Evolutionary conservation across 1,140 invertebrate genomes (phyloP), one percentile per base, ranked within the genome.

Genomic region (Nylanderia fulva): DNA sequence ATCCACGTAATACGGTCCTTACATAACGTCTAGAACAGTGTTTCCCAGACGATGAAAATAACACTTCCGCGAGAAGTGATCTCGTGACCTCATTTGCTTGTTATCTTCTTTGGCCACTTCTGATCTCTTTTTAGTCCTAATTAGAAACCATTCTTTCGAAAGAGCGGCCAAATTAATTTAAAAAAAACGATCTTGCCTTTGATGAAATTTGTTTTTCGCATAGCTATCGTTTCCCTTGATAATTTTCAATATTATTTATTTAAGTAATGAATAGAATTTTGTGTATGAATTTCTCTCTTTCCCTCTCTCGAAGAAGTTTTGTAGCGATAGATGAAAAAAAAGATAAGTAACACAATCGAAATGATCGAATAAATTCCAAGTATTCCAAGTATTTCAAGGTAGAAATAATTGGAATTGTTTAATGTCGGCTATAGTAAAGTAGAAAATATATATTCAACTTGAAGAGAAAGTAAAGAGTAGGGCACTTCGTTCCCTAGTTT

Each of bases 41-140:
- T 71, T 71, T 71, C 77, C 36, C 77, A 71, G 64, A 80, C 52
- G 36, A 24, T 71, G 36, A 80, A 80, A 80, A 80, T 80, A 71
- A 80, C 64, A 42, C 52, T 80, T 80, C 52, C 77, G 52, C 33
- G 77, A 80, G 64, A 58, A 56, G 36, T 64, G 52, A 80, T 79
- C 42, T 66, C 56, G 7, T 42, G 29, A 79, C 48, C 52, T 80
- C 64, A 33, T 80, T 71, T 29, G 33, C 15, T 80, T 24, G n/a
- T 80, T 80, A 80, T 80, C 61, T 66, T 66, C 5, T 7, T 33
- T 4, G 18, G 21, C 24, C 56, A 42, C 68, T 71, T 80, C 36
- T 69, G 21, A 68, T 45, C 24, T n/a, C 7, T 68, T 56, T 66
- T 39, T 3, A 56, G 2, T 9, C 56, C 11, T 42, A 24, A 71